phyloP scores from a whole-genome alignment of 2,888 invertebrate species.

The Hirtodrosophila alboralis region DNA sequence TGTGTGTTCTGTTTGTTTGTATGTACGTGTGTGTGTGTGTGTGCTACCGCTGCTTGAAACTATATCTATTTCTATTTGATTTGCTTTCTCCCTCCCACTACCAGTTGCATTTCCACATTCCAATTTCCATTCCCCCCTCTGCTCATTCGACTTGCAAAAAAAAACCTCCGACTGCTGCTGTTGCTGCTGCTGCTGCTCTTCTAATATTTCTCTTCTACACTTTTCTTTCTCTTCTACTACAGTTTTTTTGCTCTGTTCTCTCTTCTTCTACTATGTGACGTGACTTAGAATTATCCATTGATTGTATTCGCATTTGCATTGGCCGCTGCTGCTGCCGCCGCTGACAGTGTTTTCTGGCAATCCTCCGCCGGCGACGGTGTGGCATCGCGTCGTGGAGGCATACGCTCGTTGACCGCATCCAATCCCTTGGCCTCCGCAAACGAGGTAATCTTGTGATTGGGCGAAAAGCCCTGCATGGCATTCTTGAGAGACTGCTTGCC shows the following conservation, averaged over 20 bases:
- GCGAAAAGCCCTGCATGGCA: constrained; percentile 97
- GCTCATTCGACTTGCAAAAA: constrained; percentile 37
- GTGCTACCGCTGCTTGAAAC: constrained; percentile 30
- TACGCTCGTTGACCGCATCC: constrained; percentile 99
- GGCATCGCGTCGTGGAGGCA: constrained; percentile 97
- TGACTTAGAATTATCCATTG: constrained; percentile 82
- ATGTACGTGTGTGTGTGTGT: constrained; percentile 11
- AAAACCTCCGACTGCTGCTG: constrained; percentile 55
- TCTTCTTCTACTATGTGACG: constrained; percentile 23
- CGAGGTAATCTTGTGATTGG: constrained; percentile 98
- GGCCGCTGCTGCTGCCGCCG: constrained; percentile 81
- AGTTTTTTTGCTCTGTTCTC: neutral
- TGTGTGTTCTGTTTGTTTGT: constrained; percentile 9
- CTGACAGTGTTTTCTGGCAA: constrained; percentile 80
- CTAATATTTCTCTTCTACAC: constrained; percentile 4
- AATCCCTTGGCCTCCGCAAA: constrained; percentile 99
- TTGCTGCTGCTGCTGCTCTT: constrained; percentile 46
- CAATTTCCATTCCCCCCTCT: constrained; percentile 9
- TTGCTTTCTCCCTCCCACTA: constrained; percentile 58
- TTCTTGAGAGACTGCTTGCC: constrained; percentile 98
- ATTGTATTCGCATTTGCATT: constrained; percentile 82
- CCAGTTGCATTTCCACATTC: neutral
- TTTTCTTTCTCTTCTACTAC: constrained; percentile 7
- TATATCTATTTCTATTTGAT: constrained; percentile 30
- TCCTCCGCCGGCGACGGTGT: constrained; percentile 87